Conservation (phyloP, 2,888 invertebrate genomes). For the Nysson spinosus region DNA sequence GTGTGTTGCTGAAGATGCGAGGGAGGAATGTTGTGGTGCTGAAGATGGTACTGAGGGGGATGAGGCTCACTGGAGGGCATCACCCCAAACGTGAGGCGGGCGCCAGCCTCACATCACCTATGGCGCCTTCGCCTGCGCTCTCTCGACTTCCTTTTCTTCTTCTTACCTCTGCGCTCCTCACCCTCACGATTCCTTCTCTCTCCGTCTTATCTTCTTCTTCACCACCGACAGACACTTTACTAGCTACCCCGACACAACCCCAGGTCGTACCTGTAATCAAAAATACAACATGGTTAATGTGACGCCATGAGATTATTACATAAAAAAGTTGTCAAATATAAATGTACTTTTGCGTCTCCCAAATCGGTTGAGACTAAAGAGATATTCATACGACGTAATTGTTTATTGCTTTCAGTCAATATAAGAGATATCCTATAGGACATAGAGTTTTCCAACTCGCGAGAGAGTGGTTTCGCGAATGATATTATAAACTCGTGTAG, state of each 20-base stretch:
- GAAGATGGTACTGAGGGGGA: conserved; percentile 76
- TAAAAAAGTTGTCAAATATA: too few relatives aligned
- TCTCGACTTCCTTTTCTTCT: conserved; percentile 60
- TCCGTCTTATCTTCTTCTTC: conserved; percentile 56
- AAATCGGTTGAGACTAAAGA: too few relatives aligned
- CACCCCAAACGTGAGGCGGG: conserved; percentile 77
- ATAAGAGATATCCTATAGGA: not conserved
- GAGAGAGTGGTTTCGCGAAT: conserved; percentile 37
- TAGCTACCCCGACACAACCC: conserved; percentile 75
- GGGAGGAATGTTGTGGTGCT: conserved; percentile 74
- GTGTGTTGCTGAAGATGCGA: conserved; percentile 72
- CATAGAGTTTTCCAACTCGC: conserved; percentile 11
- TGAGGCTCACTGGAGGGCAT: conserved; percentile 77
- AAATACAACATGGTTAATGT: not conserved
- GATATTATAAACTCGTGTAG: conserved; percentile 58
- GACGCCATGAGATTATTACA: too few relatives aligned
- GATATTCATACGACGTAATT: too few relatives aligned
- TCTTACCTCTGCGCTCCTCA: conserved; percentile 50
- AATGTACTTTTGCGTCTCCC: too few relatives aligned
- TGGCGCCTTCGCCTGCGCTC: conserved; percentile 69
- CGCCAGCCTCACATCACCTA: conserved; percentile 77
- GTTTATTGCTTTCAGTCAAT: not conserved
- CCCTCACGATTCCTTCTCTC: conserved; percentile 46
- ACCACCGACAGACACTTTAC: conserved; percentile 64
- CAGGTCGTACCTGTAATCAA: conserved; percentile 73